phyloP scores from a whole-genome alignment of 2,797 vertebrate species.

The Dromococcyx pavoninus region DNA sequence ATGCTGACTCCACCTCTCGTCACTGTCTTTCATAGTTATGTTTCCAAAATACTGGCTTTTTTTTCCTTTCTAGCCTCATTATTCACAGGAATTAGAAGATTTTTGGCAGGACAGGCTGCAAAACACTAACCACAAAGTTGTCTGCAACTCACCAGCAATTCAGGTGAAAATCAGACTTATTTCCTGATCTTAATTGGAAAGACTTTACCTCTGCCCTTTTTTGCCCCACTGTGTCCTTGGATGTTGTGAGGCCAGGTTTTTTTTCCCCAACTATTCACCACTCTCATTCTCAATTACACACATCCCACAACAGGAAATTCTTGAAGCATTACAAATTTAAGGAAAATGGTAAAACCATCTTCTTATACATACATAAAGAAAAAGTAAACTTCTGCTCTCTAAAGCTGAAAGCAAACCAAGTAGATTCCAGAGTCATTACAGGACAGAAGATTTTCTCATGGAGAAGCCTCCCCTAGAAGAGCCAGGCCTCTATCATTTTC shows the following conservation, averaged over 20 bases:
- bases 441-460: background rate
- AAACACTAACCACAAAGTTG: background rate
- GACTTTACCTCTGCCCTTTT: background rate
- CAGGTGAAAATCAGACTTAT: background rate
- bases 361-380: background rate
- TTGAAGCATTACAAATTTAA: background rate
- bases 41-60: background rate
- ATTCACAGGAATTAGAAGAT: background rate
- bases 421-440: background rate
- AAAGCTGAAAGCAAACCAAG: background rate
- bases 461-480: background rate
- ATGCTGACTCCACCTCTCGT: background rate
- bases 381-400: background rate
- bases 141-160: background rate
- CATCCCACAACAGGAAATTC: constrained; percentile 28
- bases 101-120: background rate
- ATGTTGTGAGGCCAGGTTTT: background rate
- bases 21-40: background rate
- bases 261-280: background rate
- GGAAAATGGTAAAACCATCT: background rate
- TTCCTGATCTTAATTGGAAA: background rate
- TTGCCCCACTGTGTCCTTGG: background rate
- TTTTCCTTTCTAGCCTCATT: background rate
- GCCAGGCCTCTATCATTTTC: background rate
- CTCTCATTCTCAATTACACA: background rate